These are phyloP conservation scores for Anthonomus grandis DNA, from an alignment of 1,140 invertebrate species.

Conservation along the genomic window DNA sequence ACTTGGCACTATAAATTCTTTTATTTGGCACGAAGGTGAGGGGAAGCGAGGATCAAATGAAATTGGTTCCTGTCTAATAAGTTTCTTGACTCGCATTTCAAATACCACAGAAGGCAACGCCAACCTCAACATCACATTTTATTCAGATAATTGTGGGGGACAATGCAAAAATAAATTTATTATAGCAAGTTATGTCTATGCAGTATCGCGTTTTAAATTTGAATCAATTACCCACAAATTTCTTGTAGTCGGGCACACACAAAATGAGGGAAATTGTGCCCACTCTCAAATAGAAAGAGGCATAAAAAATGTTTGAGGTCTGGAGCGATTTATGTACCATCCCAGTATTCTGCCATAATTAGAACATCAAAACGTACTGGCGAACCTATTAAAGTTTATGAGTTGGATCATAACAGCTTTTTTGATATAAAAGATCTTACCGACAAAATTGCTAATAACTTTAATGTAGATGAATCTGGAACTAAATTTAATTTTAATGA, in stretches of 20 bases:
- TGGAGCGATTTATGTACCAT: conserved; percentile 22
- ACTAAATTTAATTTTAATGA: too few species aligned
- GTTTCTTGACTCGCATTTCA: conserved; percentile 12
- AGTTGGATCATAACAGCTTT: neutral
- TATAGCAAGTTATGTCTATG: conserved; percentile 38
- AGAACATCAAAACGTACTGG: neutral
- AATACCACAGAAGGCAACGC: conserved; percentile 10
- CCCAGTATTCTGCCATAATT: neutral
- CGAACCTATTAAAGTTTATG: neutral
- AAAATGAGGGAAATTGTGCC: conserved; percentile 46
- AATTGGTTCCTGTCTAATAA: conserved; percentile 50
- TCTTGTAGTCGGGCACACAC: conserved; percentile 44
- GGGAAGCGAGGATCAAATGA: conserved; percentile 47
- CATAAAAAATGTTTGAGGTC: conserved; percentile 32
- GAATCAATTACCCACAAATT: conserved; percentile 45
- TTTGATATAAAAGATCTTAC: conserved; percentile 3
- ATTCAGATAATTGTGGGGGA: conserved; percentile 46
- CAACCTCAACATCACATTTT: conserved; percentile 30
- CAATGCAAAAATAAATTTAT: too few species aligned
- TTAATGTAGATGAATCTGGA: too few species aligned
- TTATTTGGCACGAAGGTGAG: conserved; percentile 50
- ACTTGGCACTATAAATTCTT: too few species aligned
- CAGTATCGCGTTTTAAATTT: conserved; percentile 35
- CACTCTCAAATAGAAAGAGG: conserved; percentile 45
- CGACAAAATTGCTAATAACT: too few species aligned